phyloP scores from a whole-genome alignment of 1,140 invertebrate species.

The Dolichoris vasculosae region DNA sequence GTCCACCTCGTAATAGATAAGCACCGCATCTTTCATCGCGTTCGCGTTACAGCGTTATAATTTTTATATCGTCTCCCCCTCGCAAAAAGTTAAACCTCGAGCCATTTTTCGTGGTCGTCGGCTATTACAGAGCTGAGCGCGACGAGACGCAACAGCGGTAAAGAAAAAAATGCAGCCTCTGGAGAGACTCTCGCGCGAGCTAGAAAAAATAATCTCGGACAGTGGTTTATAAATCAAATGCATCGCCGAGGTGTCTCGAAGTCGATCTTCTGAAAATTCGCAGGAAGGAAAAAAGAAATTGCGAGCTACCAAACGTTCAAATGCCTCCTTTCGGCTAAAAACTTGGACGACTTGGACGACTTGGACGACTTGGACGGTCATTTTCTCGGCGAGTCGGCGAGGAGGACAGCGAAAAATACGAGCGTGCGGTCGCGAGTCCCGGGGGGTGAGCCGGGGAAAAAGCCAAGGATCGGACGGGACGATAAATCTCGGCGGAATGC shows the following conservation, averaged over 20 bases:
- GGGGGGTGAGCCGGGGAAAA: background rate
- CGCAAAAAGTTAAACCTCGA: background rate
- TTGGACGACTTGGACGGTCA: too few species aligned
- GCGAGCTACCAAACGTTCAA: slow-evolving; percentile 9
- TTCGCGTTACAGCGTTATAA: background rate
- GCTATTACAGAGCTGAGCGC: background rate
- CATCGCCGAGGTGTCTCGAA: background rate
- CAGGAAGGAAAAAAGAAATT: background rate
- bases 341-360: too few species aligned
- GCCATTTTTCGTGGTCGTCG: background rate
- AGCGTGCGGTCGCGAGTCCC: background rate
- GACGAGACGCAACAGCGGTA: background rate
- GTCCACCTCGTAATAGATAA: background rate
- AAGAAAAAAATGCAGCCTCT: background rate
- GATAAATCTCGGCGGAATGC: slow-evolving; percentile 46
- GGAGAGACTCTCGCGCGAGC: background rate
- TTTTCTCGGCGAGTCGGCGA: background rate
- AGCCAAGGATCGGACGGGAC: slow-evolving; percentile 13
- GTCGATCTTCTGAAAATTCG: background rate
- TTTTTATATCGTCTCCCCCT: background rate
- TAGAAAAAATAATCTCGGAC: slow-evolving; percentile 3
- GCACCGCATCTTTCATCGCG: background rate
- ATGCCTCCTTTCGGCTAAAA: slow-evolving; percentile 1
- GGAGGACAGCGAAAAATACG: slow-evolving; percentile 23
- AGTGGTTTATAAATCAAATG: background rate